Evolutionary conservation across 1,140 invertebrate genomes (phyloP), one percentile per base, ranked within the genome.

Genomic region (Diorhabda sublineata): DNA sequence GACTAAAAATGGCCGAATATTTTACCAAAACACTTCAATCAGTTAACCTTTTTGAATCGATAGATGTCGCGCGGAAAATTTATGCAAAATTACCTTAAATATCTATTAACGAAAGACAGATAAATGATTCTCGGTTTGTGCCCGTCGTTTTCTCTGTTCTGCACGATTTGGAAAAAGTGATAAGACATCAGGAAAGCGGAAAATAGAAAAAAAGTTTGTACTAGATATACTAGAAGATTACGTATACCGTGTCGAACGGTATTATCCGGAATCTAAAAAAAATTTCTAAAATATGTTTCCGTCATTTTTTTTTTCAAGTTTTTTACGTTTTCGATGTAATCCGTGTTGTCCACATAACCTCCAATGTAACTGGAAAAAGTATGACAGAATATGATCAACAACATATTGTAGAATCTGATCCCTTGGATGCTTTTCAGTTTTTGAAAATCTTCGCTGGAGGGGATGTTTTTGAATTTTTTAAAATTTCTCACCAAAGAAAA

Each of bases 41-140:
- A 44, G 45, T 45, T 7, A 66, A 42, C 2, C 2, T 11, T 26
- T 47, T 64, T 9, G 4, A 26, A 26, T 26, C 26, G 26, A 26
- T 26, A 26, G 42, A 6, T 44, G 6, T 47, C 8, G 8, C 2
- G n/a, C 7, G 1, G 52, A 26, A 11, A 3, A 5, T 68, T 61
- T 43, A 45, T 68, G 41, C 11, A 26, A 52, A 64, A 3, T 68
- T 69, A 75, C 74, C 74, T 71, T 44, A 76, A 58, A 69, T 74
- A 74, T 65, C 74, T 67, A 66, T 76, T 76, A 9, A 74, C 8
- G 45, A 72, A 70, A 8, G 71, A 69, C 11, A 71, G n/a, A 9
- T 61, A 59, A 0, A 71, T 11, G n/a, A 73, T 67, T 58, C 57
- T 74, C 8, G n/a, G n/a, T 52, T 52, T 52, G 63, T 59, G n/a